Percentiles rank a stretch among this genome's conserved stretches.
These are phyloP conservation scores for Eulemur macaco DNA, from an alignment of 2,113 vertebrate genomes.

Conservation along the genomic window DNA sequence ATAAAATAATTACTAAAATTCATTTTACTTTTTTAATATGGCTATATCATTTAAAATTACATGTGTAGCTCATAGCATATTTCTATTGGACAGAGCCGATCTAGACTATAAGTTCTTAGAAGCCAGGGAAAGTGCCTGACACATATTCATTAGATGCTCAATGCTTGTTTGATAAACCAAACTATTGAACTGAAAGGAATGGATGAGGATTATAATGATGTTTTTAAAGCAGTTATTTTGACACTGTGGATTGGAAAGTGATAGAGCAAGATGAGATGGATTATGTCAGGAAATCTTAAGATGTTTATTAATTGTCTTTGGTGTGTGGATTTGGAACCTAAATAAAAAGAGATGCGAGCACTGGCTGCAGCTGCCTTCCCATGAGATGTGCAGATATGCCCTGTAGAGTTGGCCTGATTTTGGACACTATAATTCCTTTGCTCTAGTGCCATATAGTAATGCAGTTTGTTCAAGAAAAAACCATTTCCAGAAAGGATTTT, in stretches of 20 bases:
- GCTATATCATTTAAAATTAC: background rate
- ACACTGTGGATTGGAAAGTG: background rate
- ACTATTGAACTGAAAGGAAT: background rate
- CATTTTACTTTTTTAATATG: background rate
- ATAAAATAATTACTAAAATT: background rate
- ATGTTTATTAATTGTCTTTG: background rate
- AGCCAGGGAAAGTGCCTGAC: background rate
- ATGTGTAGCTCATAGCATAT: background rate
- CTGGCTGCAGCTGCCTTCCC: background rate
- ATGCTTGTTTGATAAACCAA: background rate
- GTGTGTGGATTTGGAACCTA: background rate
- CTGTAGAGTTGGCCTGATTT: background rate
- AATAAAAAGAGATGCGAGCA: background rate
- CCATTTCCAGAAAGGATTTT: background rate
- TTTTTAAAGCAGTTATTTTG: constrained; percentile 16
- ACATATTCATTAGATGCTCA: background rate
- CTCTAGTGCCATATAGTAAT: background rate
- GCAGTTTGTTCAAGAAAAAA: background rate
- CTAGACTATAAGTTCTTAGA: background rate
- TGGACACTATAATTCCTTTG: background rate
- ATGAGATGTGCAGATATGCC: background rate
- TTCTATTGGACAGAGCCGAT: background rate
- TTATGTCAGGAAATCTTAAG: background rate
- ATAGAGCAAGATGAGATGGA: background rate
- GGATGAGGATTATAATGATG: background rate